Evolutionary conservation across 2,888 invertebrate species (phyloP), one percentile per base, ranked within the genome.

Genomic region (Chrysolina americana): DNA sequence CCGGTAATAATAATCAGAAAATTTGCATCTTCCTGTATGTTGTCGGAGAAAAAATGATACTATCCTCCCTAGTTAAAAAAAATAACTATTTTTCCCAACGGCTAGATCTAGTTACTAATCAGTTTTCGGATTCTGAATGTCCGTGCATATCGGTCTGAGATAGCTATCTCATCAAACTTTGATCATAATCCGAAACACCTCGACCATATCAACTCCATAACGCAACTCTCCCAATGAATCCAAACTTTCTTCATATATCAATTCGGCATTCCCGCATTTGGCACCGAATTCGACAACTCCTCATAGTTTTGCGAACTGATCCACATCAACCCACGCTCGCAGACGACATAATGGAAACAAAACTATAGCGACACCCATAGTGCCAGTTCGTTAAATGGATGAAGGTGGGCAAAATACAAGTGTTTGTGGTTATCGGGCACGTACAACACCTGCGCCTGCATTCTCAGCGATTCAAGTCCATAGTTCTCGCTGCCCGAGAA

Each of bases 381-480:
- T 28, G 47, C 23, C 47, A 50, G 66, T 17, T 50, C 66, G 66
- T 23, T 36, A 36, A 66, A 48, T 50, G 36, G 21, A 21, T 48
- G 68, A 68, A 69, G 69, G 62, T 62, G 62, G 23, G 44, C 47
- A 47, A 47, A 21, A 41, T 69, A 69, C 69, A 69, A 69, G 69
- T 41, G 59, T 59, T 68, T 59, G 59, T 21, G 62, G 69, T 23
- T 17, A 62, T 44, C 69, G 47, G 41, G 69, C 62, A 21, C 36
- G 47, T 36, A 44, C 59, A 53, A 75, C 77, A 77, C 77, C 79
- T 78, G 77, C 71, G 75, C 56, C 74, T 76, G 74, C 76, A 79
- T 79, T 79, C 79, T 74, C 41, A 65, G 62, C 75, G 74, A 65
- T 72, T 74, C 72, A 69, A 65, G 70, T 70, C 73, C 76, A 79